phyloP scores from a whole-genome alignment of 2,797 vertebrate species.

The Crenuchus spilurus region DNA sequence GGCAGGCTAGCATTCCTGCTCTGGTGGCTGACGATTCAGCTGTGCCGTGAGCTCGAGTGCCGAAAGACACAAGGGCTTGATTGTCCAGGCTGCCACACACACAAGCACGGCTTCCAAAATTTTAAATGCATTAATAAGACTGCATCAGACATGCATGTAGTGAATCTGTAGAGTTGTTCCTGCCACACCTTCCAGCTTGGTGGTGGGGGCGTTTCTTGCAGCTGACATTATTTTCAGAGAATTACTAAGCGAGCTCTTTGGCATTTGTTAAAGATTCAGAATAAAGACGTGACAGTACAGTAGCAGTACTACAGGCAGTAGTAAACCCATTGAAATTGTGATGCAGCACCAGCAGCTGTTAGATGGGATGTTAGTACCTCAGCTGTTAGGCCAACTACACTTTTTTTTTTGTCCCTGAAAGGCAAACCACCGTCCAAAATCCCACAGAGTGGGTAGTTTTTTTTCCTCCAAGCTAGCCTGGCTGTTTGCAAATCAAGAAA shows the following conservation, averaged over 20 bases:
- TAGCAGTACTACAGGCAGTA: constrained; percentile 9
- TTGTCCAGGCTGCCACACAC: constrained; percentile 37
- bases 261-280: not conserved
- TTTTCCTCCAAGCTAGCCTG: not conserved
- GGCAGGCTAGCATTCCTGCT: constrained; percentile 67
- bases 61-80: constrained; percentile 49
- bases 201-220: not conserved
- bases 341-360: constrained; percentile 52
- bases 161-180: constrained; percentile 9
- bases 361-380: constrained; percentile 28
- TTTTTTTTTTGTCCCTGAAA: not conserved
- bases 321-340: constrained; percentile 42
- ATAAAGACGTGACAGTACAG: not conserved
- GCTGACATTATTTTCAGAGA: not conserved
- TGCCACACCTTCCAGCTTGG: not conserved
- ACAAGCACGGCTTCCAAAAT: constrained; percentile 5
- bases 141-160: not conserved
- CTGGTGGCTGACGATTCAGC: constrained; percentile 67
- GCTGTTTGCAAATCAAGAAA: constrained; percentile 4
- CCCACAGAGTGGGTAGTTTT: not conserved
- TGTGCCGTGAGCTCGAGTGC: constrained; percentile 60
- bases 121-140: constrained; percentile 28
- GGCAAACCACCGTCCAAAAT: not conserved
- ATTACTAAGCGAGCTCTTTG: not conserved
- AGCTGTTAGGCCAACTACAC: not conserved